These are phyloP conservation scores for Pantherophis guttatus DNA, from an alignment of 2,113 vertebrate genomes.

Conservation along the genomic window DNA sequence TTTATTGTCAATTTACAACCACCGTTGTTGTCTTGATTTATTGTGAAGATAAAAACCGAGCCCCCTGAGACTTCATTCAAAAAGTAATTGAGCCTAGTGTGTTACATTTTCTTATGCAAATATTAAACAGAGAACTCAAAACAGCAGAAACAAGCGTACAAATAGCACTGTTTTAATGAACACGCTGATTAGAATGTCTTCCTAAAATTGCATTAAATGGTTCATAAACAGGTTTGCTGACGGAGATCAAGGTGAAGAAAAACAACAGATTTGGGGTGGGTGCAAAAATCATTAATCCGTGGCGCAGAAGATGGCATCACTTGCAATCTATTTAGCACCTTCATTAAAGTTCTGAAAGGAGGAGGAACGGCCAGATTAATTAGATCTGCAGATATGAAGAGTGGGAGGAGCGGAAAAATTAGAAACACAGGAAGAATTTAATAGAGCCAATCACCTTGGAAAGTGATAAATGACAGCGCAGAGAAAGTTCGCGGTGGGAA, in stretches of 20 bases:
- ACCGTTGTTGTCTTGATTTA: background rate
- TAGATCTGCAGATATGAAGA: constrained; percentile 66
- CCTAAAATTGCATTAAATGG: constrained; percentile 17
- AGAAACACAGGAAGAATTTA: constrained; percentile 52
- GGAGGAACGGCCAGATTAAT: constrained; percentile 67
- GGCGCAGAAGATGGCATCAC: constrained; percentile 61
- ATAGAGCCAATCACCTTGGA: constrained; percentile 44
- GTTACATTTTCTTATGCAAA: background rate
- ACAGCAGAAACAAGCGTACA: background rate
- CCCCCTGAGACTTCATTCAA: background rate
- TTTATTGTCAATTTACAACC: background rate
- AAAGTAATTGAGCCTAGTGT: background rate
- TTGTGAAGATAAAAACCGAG: background rate
- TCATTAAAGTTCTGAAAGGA: constrained; percentile 66
- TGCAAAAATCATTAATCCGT: constrained; percentile 43
- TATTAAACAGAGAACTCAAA: background rate
- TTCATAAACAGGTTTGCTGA: constrained; percentile 54
- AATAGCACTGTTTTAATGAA: background rate
- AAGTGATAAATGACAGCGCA: constrained; percentile 42
- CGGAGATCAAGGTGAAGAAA: constrained; percentile 62
- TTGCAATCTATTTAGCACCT: constrained; percentile 65
- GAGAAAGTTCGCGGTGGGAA: constrained; percentile 27
- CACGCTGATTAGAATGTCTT: background rate
- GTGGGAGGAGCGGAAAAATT: constrained; percentile 63
- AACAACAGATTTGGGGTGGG: constrained; percentile 59